Conservation (phyloP, 2,797 vertebrate genomes). For the Fringilla coelebs region DNA sequence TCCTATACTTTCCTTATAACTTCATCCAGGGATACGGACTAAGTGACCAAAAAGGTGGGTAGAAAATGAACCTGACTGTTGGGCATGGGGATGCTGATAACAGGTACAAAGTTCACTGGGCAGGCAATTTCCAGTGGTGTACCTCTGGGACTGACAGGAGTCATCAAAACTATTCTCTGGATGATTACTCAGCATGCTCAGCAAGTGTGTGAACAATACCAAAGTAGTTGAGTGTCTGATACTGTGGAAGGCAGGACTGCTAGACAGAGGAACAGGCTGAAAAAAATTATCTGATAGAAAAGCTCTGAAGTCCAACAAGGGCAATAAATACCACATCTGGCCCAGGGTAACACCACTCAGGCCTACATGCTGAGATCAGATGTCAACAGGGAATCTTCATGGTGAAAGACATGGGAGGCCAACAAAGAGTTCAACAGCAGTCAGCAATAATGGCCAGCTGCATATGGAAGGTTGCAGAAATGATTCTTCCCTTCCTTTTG, state of each 20-base stretch:
- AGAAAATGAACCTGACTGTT: neutral
- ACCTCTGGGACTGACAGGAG: neutral
- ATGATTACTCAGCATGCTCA: neutral
- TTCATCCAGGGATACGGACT: neutral
- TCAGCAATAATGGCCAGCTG: neutral
- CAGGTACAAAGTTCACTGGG: neutral
- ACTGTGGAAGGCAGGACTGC: accelerated
- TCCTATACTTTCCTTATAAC: neutral
- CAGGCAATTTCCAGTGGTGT: accelerated
- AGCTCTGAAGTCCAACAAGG: neutral
- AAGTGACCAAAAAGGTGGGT: neutral
- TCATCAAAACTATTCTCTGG: neutral
- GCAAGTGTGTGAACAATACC: neutral
- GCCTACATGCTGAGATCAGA: neutral
- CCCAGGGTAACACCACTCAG: neutral
- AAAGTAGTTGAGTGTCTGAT: neutral
- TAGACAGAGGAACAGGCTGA: neutral
- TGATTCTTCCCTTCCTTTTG: neutral
- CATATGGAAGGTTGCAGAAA: neutral
- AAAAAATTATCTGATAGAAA: neutral
- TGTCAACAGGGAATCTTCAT: neutral
- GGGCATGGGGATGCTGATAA: neutral
- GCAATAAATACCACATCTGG: neutral
- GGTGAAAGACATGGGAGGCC: neutral
- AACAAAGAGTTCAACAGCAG: neutral